Evolutionary conservation across 2,888 invertebrate genomes (phyloP).

Genomic region (Drosophila longiperda): DNA sequence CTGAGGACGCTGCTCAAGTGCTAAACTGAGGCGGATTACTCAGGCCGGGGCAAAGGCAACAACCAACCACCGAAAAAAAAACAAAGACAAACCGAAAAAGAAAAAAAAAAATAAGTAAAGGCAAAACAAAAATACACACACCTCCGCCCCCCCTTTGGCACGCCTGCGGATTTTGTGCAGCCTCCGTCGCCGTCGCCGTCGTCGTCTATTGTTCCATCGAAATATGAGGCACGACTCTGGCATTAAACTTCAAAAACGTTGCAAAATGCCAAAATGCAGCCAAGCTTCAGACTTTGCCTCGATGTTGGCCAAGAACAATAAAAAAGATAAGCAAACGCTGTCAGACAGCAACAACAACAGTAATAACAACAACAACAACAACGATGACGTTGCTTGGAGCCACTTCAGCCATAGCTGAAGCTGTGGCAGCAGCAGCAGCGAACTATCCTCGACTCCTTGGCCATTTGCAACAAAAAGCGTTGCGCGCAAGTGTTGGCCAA

Average conservation of each 20-base stretch:
- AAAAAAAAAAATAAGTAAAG: slow-evolving; percentile 21
- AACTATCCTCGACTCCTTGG: slow-evolving; percentile 41
- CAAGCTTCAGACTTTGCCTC: slow-evolving; percentile 60
- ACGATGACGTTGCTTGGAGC: slow-evolving; percentile 52
- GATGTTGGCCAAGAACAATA: slow-evolving; percentile 79
- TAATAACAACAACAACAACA: slow-evolving; percentile 20
- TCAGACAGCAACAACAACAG: slow-evolving; percentile 48
- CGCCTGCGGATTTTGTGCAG: slow-evolving; percentile 57
- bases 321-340: slow-evolving; percentile 78
- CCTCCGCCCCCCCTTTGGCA: slow-evolving; percentile 76
- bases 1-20: slow-evolving; percentile 76
- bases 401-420: slow-evolving; percentile 46
- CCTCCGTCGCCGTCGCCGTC: slow-evolving; percentile 18
- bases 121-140: slow-evolving; percentile 53
- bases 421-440: slow-evolving; percentile 9
- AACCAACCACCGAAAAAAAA: slow-evolving; percentile 33
- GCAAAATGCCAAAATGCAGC: slow-evolving; percentile 80
- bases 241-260: slow-evolving; percentile 80
- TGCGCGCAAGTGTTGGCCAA: slow-evolving; percentile 78
- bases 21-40: slow-evolving; percentile 81
- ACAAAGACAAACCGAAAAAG: slow-evolving; percentile 28
- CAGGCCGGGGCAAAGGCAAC: slow-evolving; percentile 63
- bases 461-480: slow-evolving; percentile 62
- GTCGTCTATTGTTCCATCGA: slow-evolving; percentile 76
- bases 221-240: slow-evolving; percentile 81